Evolutionary conservation across 2,797 vertebrate genomes (phyloP).

Genomic region (Danio aesculapii): DNA sequence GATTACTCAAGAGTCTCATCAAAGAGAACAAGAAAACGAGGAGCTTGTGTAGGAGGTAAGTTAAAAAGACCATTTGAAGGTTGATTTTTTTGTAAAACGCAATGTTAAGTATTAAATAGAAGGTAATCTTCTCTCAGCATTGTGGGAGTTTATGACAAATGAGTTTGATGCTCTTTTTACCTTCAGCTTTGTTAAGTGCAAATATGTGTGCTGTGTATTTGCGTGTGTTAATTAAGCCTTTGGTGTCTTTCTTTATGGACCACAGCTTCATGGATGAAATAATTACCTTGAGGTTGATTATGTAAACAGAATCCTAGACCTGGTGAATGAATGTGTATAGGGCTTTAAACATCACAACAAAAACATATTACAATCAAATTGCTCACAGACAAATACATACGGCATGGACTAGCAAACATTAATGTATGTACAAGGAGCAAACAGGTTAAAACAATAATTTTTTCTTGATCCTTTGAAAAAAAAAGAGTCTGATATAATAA

Average conservation of each 20-base stretch:
- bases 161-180: slow-evolving; percentile 15
- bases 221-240: slow-evolving; percentile 22
- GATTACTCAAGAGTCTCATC: slow-evolving; percentile 58
- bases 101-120: slow-evolving; percentile 26
- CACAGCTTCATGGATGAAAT: slow-evolving; percentile 28
- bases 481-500: not conserved
- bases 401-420: slow-evolving; percentile 1
- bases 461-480: slow-evolving; percentile 15
- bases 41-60: slow-evolving; percentile 30
- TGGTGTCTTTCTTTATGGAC: slow-evolving; percentile 17
- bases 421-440: not conserved
- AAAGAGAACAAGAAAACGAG: slow-evolving; percentile 31
- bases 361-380: slow-evolving; percentile 11
- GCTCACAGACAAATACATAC: not conserved
- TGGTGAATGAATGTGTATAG: not conserved
- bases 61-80: slow-evolving; percentile 17
- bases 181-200: not conserved
- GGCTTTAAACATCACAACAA: slow-evolving; percentile 2
- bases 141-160: not conserved
- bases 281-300: slow-evolving; percentile 35
- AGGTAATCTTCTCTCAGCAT: not conserved
- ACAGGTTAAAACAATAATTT: not conserved
- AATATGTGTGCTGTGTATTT: not conserved
- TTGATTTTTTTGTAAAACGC: slow-evolving; percentile 25
- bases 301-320: slow-evolving; percentile 24